A percentile compares a stretch with the other conserved stretches of the same genome.
These are phyloP conservation scores for Ladona fulva DNA, from an alignment of 1,140 invertebrate genomes.

Conservation along the genomic window DNA sequence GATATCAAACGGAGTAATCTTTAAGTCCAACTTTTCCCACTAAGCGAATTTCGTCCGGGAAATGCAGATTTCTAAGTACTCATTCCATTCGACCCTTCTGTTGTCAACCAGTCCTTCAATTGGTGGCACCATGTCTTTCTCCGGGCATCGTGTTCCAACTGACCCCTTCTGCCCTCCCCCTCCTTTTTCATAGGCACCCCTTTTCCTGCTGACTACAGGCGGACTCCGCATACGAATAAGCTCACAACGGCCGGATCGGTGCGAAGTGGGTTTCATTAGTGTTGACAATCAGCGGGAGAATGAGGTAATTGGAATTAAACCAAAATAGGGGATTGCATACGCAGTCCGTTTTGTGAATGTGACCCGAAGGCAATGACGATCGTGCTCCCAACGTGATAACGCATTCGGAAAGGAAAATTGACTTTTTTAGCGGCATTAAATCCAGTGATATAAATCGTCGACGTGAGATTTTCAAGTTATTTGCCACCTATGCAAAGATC, in stretches of 20 bases:
- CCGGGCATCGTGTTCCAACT: too few species aligned
- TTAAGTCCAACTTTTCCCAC: too few species aligned
- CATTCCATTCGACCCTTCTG: too few species aligned
- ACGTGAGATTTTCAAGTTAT: too few species aligned
- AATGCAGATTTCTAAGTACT: too few species aligned
- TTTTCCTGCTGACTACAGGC: neutral
- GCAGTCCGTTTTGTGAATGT: neutral
- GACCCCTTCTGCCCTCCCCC: neutral
- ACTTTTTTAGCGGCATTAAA: neutral
- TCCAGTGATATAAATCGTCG: too few species aligned
- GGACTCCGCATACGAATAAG: neutral
- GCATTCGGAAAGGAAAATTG: neutral
- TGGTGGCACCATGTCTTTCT: too few species aligned
- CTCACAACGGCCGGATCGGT: neutral
- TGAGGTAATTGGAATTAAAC: slow-evolving; percentile 4
- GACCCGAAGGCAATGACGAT: neutral
- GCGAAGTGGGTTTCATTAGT: slow-evolving; percentile 4
- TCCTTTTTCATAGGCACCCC: neutral
- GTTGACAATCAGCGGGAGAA: slow-evolving; percentile 7
- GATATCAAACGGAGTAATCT: too few species aligned
- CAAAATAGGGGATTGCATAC: neutral
- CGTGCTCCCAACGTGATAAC: neutral
- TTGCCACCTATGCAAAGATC: too few species aligned
- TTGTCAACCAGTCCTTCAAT: too few species aligned
- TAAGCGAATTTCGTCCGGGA: too few species aligned